Conservation (phyloP, 92 coral and sea anemone genomes). For the Galaxea fascicularis region DNA sequence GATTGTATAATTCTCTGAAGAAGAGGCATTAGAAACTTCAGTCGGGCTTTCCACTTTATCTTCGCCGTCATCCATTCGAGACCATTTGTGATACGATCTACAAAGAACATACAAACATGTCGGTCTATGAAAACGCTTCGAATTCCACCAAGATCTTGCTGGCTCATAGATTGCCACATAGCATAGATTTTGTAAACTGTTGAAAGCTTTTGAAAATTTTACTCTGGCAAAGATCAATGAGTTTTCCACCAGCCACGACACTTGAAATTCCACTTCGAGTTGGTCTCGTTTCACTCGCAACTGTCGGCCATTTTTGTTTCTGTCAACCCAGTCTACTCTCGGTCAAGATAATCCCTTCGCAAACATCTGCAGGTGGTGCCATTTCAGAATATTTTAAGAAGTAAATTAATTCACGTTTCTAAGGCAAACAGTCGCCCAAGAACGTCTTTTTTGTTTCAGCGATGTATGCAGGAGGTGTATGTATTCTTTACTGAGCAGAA, state of each 20-base stretch:
- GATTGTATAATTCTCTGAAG: constrained; percentile 53
- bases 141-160: constrained; percentile 21
- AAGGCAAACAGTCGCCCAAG: constrained; percentile 20
- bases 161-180: constrained; percentile 18
- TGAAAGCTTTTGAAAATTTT: constrained; percentile 37
- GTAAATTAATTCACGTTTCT: constrained; percentile 9
- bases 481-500: neutral
- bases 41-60: constrained; percentile 37
- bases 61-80: constrained; percentile 47
- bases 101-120: constrained; percentile 40
- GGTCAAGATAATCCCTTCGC: neutral
- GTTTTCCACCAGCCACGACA: constrained; percentile 7
- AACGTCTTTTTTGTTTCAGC: constrained; percentile 12
- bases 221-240: constrained; percentile 34
- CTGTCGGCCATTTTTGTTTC: constrained; percentile 24
- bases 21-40: constrained; percentile 16
- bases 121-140: constrained; percentile 13
- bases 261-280: neutral
- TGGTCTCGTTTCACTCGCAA: neutral
- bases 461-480: neutral
- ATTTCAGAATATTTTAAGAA: neutral
- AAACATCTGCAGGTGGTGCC: constrained; percentile 4
- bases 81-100: constrained; percentile 30
- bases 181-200: constrained; percentile 34
- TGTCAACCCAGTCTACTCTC: constrained; percentile 18